These are phyloP conservation scores for Bombus fervidus DNA, from an alignment of 1,140 invertebrate species.

Conservation along the genomic window DNA sequence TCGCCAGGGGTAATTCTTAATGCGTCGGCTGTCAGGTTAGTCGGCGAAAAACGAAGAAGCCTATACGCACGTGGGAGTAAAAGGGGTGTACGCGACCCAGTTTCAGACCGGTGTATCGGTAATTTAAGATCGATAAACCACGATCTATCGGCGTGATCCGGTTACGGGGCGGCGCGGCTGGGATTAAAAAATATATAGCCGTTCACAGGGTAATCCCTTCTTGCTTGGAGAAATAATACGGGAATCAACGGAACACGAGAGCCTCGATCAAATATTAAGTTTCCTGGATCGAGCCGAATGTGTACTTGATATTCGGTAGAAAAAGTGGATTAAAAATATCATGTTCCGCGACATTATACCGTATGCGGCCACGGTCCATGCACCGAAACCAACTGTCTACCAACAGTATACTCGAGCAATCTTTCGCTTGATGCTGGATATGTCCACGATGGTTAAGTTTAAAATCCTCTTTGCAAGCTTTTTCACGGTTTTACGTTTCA, in stretches of 20 bases:
- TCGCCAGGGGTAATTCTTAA: constrained; percentile 55
- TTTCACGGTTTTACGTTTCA: constrained; percentile 82
- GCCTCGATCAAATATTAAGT: constrained; percentile 78
- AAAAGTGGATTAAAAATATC: constrained; percentile 79
- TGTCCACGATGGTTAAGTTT: constrained; percentile 55
- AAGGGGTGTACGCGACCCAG: constrained; percentile 69
- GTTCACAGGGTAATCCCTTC: constrained; percentile 79
- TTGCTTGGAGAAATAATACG: constrained; percentile 79
- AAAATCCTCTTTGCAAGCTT: constrained; percentile 81
- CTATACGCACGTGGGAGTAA: constrained; percentile 28
- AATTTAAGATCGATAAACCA: constrained; percentile 82
- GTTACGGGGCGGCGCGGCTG: constrained; percentile 70
- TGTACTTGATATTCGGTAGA: constrained; percentile 77
- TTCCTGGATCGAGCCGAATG: constrained; percentile 73
- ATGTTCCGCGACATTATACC: constrained; percentile 76
- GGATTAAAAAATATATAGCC: constrained; percentile 80
- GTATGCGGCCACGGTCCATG: neutral
- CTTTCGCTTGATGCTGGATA: neutral
- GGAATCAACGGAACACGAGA: constrained; percentile 76
- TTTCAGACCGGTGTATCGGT: constrained; percentile 75
- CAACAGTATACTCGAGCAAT: constrained; percentile 11
- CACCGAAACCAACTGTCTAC: neutral
- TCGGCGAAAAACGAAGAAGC: constrained; percentile 43
- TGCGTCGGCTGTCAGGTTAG: constrained; percentile 30
- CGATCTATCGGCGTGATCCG: constrained; percentile 76